Percentiles rank a stretch among this genome's conserved stretches.
Conservation (phyloP, 2,113 vertebrate species). For the Sus scrofa region DNA sequence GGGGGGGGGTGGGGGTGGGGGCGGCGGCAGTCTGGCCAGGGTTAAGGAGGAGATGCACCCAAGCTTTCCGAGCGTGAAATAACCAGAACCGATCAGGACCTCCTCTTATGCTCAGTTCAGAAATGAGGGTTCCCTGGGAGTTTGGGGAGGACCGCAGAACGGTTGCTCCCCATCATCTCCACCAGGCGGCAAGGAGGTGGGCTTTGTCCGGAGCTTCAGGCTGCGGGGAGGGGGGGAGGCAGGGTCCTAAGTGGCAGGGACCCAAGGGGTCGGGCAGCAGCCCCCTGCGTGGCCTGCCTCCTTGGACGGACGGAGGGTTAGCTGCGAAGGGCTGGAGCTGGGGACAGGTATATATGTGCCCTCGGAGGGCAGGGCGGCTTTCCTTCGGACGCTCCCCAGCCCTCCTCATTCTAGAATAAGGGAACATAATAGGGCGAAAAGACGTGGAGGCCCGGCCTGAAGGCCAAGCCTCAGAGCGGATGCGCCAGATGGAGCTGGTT, state of each 20-base stretch:
- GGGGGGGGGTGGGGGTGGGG: rapidly evolving
- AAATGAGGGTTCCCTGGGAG: neutral
- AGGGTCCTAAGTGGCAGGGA: neutral
- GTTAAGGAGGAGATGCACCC: neutral
- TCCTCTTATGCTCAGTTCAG: neutral
- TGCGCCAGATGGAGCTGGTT: neutral
- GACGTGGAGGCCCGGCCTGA: neutral
- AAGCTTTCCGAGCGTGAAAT: neutral
- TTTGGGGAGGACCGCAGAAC: neutral
- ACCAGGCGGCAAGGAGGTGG: neutral
- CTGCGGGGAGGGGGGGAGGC: neutral
- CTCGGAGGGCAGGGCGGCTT: neutral
- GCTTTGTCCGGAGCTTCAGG: neutral
- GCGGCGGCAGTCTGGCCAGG: neutral
- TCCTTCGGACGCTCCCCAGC: neutral
- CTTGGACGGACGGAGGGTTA: neutral
- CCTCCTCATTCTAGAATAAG: neutral
- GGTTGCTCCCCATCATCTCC: rapidly evolving
- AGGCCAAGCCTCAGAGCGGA: neutral
- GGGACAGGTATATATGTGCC: no score
- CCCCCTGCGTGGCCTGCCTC: rapidly evolving
- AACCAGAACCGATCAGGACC: neutral
- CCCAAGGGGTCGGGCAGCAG: neutral
- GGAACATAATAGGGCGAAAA: rapidly evolving
- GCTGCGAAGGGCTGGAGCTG: neutral